Evolutionary conservation across 2,113 vertebrate species (phyloP), one percentile per base, ranked within the genome.

Genomic region (Lepisosteus osseus): DNA sequence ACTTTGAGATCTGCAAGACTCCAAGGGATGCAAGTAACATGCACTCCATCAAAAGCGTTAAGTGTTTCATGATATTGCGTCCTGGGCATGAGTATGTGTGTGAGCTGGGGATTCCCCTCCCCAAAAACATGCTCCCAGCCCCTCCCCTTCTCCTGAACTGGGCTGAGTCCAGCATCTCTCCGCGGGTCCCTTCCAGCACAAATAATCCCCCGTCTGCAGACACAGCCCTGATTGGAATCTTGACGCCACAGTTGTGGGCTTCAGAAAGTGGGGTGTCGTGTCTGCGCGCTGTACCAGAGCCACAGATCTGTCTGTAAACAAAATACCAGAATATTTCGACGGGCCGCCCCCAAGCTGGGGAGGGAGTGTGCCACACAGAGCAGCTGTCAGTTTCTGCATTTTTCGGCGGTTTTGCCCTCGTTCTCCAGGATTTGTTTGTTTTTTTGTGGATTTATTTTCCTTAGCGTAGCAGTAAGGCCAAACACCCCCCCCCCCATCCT

Each of bases 151-250:
- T 44, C 47, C 54, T 54, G 17, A 9, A 5, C 54, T 74, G 65
- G 69, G 65, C 44, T 69, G 59, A 47, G 43, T 78, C 72, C 72
- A 65, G 69, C 66, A 68, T 76, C 79, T 83, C 69, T 70, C 72
- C 7, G 70, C 84, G 83, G 78, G 85, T 84, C 74, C 76, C 76
- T 65, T 79, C 86, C 87, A 87, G 86, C 82, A 87, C 78, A 89
- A 90, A 88, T 87, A 89, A 90, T 89, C 85, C 82, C 66, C 69
- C 78, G 86, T 89, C 86, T 86, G 87, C 85, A 83, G 86, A 80
- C 84, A 82, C 78, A 71, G 75, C 78, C 75, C 85, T 87, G 87
- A 88, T 89, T 88, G 87, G 83, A 86, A 88, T 88, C 87, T 87
- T 72, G 82, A 89, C 85, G 86, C 88, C 86, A 67, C 85, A 88